Evolutionary conservation across 2,888 invertebrate genomes (phyloP), one percentile per base, ranked within the genome.

Genomic region (Hirtodrosophila cameraria): DNA sequence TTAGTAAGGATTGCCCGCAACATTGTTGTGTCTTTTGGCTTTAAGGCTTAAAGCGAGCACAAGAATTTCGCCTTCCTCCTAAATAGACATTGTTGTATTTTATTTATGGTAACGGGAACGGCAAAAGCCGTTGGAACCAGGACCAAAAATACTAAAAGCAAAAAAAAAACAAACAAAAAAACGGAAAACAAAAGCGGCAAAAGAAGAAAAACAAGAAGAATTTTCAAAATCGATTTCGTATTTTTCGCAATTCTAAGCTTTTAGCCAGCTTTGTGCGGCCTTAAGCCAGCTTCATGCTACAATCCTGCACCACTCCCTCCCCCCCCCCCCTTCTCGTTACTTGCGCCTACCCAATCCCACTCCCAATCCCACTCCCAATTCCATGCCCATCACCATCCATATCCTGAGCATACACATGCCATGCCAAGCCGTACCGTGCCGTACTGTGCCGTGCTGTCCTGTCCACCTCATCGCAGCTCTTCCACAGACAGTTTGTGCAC

Each of bases 211-310:
- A 55, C 45, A 36, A 38, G 11, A 31, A 54, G 43, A 45, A 58
- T 59, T 66, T 79, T 75, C 65, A 66, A 79, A 80, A 80, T 86
- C 82, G 85, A 84, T 80, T 80, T 84, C 65, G 80, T 83, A 80
- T 78, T 77, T 78, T 77, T 77, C 55, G 75, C 78, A 64, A 62
- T 83, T 62, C 87, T 81, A 85, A 86, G 87, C 86, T 86, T 85
- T 86, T 86, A 78, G 65, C 53, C 73, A 70, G 86, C 77, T 72
- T 76, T 76, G 66, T 66, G 73, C 46, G 65, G 82, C 63, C 86
- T 74, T 80, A 79, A 79, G 83, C 66, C 75, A 75, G 77, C 67
- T 66, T 54, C 67, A 72, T 65, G 67, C 67, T 42, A 59, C 57
- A 72, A 76, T 52, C 63, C 64, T 38, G n/a, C 35, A 39, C n/a